Conservation (phyloP, 2,797 vertebrate species). For the Rhynchonycteris naso region DNA sequence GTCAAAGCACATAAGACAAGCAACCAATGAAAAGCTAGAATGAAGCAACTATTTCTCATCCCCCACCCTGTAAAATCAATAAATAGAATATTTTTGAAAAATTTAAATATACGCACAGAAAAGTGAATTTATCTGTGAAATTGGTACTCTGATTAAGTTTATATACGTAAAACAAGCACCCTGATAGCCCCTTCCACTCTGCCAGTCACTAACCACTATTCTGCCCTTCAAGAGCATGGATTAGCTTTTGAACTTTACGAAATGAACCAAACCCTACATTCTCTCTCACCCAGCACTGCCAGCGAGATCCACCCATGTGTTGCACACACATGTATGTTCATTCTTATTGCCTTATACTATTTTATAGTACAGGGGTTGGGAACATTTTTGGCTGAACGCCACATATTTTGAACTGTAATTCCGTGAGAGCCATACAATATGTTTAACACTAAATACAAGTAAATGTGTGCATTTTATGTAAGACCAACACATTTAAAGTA, state of each 20-base stretch:
- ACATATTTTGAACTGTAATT: no score
- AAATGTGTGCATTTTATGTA: no score
- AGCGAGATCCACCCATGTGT: accelerated
- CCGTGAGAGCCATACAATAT: no score
- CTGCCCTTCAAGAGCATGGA: background rate
- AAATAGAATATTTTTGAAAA: background rate
- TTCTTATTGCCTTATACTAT: background rate
- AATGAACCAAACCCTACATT: background rate
- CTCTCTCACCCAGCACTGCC: background rate
- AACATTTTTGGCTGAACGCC: no score
- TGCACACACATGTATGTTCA: background rate
- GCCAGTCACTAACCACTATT: background rate
- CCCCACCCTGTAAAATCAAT: no score
- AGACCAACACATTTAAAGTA: no score
- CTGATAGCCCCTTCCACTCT: no score
- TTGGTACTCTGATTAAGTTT: background rate
- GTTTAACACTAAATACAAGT: no score
- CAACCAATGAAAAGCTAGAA: no score
- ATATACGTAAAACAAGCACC: background rate
- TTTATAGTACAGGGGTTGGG: no score
- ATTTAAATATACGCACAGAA: background rate
- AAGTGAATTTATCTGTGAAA: background rate
- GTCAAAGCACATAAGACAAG: no score
- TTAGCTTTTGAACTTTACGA: background rate
- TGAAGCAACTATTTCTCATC: no score